Evolutionary conservation across 2,888 invertebrate genomes (phyloP), one percentile per base, ranked within the genome.

Genomic region (Gastracanthus pulcherrimus): DNA sequence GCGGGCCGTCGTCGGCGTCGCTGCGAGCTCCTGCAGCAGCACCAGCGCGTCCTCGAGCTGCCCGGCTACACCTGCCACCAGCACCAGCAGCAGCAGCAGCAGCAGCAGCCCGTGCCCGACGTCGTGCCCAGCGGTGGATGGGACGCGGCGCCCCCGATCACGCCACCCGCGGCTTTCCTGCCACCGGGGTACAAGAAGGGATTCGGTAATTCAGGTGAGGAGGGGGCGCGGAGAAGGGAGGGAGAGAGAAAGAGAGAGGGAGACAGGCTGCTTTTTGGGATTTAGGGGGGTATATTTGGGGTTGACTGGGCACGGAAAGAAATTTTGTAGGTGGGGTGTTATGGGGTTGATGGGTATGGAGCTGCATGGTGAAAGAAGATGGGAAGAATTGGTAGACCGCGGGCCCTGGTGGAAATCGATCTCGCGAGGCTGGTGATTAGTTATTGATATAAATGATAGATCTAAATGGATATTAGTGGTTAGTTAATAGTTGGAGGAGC

Each of bases 81-180:
- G 36, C 81, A 82, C 34, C 81, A 82, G 72, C 81, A 72, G 36
- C 72, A 62, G 13, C 80, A 81, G 36, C 71, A 45, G 34, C 74
- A 51, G n/a, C 87, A 86, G 82, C 84, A 90, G 82, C 88, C 90
- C 84, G 93, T 92, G 82, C 93, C 93, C 69, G 93, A 94, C 86
- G 93, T 93, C 71, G 93, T 94, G 76, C 93, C 94, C 45, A 55
- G 11, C 11, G 55, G 55, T 23, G 55, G 23, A 23, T 94, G 94
- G 93, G 94, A 94, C 85, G 90, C 92, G 6, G 94, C 93, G 83
- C 93, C 94, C 36, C 95, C 95, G 36, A 95, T 95, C 84, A 95
- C 95, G 38, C 95, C 95, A 34, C 95, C 95, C 19, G 94, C 95
- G 9, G 94, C 94, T 78, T 95, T 95, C 87, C 91, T 94, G 72